Percentiles rank a stretch among this genome's conserved stretches.
These are phyloP conservation scores for Pyxicephalus adspersus DNA, from an alignment of 2,113 vertebrate genomes.

Conservation along the genomic window DNA sequence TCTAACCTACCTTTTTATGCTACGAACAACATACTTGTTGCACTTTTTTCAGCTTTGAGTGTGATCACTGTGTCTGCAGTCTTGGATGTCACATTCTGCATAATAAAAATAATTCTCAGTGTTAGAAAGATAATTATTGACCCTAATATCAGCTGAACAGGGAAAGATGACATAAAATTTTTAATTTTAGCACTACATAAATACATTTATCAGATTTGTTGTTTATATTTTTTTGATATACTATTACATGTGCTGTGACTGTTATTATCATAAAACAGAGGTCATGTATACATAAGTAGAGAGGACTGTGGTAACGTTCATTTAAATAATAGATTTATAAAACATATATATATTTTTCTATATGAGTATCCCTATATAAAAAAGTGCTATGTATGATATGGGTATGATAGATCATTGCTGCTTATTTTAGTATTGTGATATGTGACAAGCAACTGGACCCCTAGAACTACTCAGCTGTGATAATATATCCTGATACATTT, in stretches of 20 bases:
- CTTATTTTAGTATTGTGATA: not conserved
- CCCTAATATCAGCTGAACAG: too few relatives aligned
- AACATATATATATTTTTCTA: conserved; percentile 42
- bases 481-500: too few relatives aligned
- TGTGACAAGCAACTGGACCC: not conserved
- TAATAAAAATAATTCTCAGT: too few relatives aligned
- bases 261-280: not conserved
- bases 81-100: too few relatives aligned
- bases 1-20: too few relatives aligned
- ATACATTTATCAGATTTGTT: not conserved
- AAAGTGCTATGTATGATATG: not conserved
- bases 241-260: conserved; percentile 5
- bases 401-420: not conserved
- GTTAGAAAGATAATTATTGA: too few relatives aligned
- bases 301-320: not conserved
- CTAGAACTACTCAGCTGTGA: not conserved
- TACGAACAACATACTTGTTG: too few relatives aligned
- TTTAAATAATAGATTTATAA: conserved; percentile 6
- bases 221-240: not conserved
- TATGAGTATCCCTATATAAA: not conserved
- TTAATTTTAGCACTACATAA: not conserved
- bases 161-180: too few relatives aligned
- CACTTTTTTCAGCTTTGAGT: too few relatives aligned
- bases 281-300: not conserved
- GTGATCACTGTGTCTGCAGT: too few relatives aligned